Evolutionary conservation across 2,888 invertebrate species (phyloP), one percentile per base, ranked within the genome.

Genomic region (Oligia strigilis): DNA sequence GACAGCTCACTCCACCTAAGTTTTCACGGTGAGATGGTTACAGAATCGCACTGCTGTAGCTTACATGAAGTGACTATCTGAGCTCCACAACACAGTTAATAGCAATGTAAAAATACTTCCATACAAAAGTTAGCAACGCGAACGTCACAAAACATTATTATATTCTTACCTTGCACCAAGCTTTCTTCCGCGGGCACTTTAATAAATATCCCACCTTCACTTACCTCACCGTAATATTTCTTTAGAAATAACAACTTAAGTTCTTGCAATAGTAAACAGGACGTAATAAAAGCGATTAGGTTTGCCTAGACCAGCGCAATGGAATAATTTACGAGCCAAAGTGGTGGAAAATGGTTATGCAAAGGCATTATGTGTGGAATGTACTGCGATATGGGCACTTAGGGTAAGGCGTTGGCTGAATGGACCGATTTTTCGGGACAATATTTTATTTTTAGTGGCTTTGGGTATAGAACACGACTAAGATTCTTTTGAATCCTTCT

Each of bases 251-350:
- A 75, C 66, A 65, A 76, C 46, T 76, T 19, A 67, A 76, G 76
- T 80, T 84, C 66, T 73, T 71, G 64, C 70, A 79, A 85, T 74
- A 76, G 71, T 67, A 84, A 84, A 75, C 71, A 87, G 78, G 77
- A 76, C 6, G 70, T 58, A 72, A 82, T 84, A 84, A 86, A 80
- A 55, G 73, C 66, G 78, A 88, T 84, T 87, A 80, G 69, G 72
- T 72, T 76, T 70, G 40, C 80, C 74, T 62, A 78, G 83, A 69
- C 66, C 58, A 70, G 72, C 74, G 72, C 77, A 80, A 84, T 75
- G 78, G 78, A 88, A 88, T 88, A 82, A 87, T 78, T 84, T 75
- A 87, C 49, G 73, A 80, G 49, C 13, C 0, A 67, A 77, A 70
- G 52, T 82, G 75, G 66, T 75, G 62, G 76, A 70, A 74, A 76